A percentile compares a stretch with the other conserved stretches of the same genome.
These are phyloP conservation scores for Glyptemys insculpta DNA, from an alignment of 2,797 vertebrate genomes.

Conservation along the genomic window DNA sequence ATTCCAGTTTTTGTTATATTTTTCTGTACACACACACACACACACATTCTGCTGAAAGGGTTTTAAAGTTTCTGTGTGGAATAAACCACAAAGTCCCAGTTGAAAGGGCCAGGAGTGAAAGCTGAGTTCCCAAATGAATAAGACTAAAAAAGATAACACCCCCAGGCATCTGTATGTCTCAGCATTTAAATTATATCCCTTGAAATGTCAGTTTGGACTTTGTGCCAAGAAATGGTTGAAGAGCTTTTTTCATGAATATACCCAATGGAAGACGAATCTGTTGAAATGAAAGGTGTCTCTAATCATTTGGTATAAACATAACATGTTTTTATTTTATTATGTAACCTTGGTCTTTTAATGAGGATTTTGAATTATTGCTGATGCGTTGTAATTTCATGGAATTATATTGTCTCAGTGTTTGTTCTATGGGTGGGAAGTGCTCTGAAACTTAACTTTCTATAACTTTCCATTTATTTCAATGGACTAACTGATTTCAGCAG, in stretches of 20 bases:
- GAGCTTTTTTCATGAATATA: conserved; percentile 82
- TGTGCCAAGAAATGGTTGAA: conserved; percentile 82
- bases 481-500: conserved; percentile 44
- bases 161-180: conserved; percentile 85
- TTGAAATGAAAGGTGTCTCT: conserved; percentile 85
- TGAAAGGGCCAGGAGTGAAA: conserved; percentile 83
- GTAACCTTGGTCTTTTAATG: conserved; percentile 82
- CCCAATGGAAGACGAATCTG: conserved; percentile 83
- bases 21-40: conserved; percentile 27
- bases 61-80: conserved; percentile 79
- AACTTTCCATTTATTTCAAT: conserved; percentile 69
- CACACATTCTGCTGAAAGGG: conserved; percentile 46
- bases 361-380: conserved; percentile 74
- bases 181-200: conserved; percentile 86
- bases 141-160: conserved; percentile 83
- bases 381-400: conserved; percentile 74
- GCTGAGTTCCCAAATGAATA: conserved; percentile 82
- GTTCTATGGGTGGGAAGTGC: conserved; percentile 29
- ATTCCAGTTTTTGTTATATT: conserved; percentile 58
- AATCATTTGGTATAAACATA: conserved; percentile 83
- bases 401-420: conserved; percentile 70
- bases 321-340: conserved; percentile 82
- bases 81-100: conserved; percentile 82
- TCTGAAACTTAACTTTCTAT: conserved; percentile 62
- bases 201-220: conserved; percentile 85